Base-by-base conservation (phyloP, 2,888 invertebrate species). In the Blera fallax region DNA sequence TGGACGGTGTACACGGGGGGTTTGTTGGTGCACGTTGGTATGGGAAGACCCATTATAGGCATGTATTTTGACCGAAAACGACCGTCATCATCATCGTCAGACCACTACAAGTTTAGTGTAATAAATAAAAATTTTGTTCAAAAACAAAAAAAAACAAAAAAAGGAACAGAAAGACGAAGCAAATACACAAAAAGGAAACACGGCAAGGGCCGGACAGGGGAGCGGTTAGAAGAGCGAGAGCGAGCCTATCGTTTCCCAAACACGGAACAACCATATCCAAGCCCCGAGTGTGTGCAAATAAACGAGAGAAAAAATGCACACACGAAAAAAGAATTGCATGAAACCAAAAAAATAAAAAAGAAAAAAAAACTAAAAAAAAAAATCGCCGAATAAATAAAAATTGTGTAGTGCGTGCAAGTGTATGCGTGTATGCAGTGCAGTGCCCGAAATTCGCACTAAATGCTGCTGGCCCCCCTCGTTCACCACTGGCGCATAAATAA, bases 351-450 rank as follows among this genome's bases (percentile, higher is more conserved):
- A 64, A 65, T 37, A 54, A 76, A 64, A 73, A 77, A 74, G 73
- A 29, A 43, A 60, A 60, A 77, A 83, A 16, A 50, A 16, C 18
- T 70, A 52, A 67, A 58, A 40, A 58, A 79, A 85, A 81, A 85
- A 72, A 88, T 88, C 88, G 87, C 90, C 88, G 88, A 91, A 91
- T 89, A 90, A 90, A 90, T 88, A 90, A 90, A 90, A 88, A 87
- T 88, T 73, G 64, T 73, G 67, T 76, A 76, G 84, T 84, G 84
- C 84, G 87, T 89, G 88, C 84, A 87, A 82, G 85, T 87, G 80
- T 79, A 65, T 87, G 87, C 72, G 87, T 87, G 85, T 67, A 64
- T 83, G 67, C 79, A 62, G 62, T 73, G 60, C 72, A 85, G 62
- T 79, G 72, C 40, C 84, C 69, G 76, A 78, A 82, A 54, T 81